These are phyloP conservation scores for roundworm (Caenorhabditis elegans) DNA, from an alignment of 1,140 invertebrate genomes.

Conservation along the genomic window WBcel235 BX284606.5:2102001-2102500, in stretches of 20 bases:
- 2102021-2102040: neutral
- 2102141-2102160: too few species aligned
- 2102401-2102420: neutral
- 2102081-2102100: too few species aligned
- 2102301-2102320: neutral
- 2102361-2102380: neutral
- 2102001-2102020: neutral
- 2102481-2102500: neutral
- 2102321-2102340: neutral
- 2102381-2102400: neutral
- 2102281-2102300: neutral
- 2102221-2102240: too few species aligned
- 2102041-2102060: slow-evolving; percentile 10
- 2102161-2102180: too few species aligned
- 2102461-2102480: neutral
- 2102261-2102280: neutral
- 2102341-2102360: neutral
- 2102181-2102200: too few species aligned
- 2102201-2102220: too few species aligned
- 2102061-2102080: neutral
- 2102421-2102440: neutral
- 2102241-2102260: too few species aligned
- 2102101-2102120: neutral
- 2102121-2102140: neutral
- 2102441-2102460: neutral